Percentiles rank a stretch among this genome's conserved stretches.
phyloP scores from a whole-genome alignment of 1,140 invertebrate genomes.

The Pseudomyrmex dendroicus region DNA sequence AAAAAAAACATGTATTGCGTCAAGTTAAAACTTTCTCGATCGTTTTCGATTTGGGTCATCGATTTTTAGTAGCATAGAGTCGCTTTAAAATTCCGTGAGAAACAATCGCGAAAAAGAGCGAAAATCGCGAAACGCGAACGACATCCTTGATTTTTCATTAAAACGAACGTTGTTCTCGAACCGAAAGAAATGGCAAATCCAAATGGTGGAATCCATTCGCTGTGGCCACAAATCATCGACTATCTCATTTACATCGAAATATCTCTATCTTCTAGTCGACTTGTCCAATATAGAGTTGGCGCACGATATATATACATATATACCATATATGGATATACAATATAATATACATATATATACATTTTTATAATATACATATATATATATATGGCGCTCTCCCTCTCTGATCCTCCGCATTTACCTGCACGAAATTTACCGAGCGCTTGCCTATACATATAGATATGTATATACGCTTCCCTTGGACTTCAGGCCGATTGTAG shows the following conservation, averaged over 20 bases:
- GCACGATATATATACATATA: neutral
- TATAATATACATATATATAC: neutral
- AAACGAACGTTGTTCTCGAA: neutral
- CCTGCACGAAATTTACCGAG: conserved; percentile 51
- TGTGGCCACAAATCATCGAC: conserved; percentile 22
- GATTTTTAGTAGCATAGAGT: neutral
- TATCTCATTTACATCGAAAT: conserved; percentile 21
- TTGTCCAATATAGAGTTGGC: neutral
- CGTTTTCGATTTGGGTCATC: neutral
- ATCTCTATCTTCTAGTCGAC: conserved; percentile 19
- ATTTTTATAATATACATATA: neutral
- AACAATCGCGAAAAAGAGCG: neutral
- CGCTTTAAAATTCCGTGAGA: neutral
- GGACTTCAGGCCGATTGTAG: conserved; percentile 72
- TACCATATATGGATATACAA: neutral
- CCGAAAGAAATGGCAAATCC: neutral
- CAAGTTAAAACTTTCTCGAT: no score
- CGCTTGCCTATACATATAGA: neutral
- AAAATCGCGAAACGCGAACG: neutral
- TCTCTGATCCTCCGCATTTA: conserved; percentile 5
- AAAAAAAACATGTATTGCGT: no score
- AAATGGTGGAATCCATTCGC: neutral
- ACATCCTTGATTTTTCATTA: neutral
- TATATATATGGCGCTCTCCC: neutral
- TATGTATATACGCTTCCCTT: conserved; percentile 30